Conservation (phyloP, 2,113 vertebrate species). For the Gila orcuttii region DNA sequence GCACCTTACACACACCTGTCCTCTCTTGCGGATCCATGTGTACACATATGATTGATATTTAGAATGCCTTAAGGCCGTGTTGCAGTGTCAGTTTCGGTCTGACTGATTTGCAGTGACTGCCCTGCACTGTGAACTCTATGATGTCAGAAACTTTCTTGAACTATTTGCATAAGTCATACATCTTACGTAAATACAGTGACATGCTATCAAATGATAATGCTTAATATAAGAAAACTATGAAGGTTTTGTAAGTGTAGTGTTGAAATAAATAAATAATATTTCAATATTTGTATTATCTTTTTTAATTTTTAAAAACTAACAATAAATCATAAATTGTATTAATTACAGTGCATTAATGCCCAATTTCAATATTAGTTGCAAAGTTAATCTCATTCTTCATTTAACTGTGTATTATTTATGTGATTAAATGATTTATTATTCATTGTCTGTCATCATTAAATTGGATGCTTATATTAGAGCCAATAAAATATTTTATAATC, state of each 20-base stretch:
- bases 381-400: neutral
- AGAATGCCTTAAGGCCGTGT: neutral
- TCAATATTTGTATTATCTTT: too few relatives aligned
- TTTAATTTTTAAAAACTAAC: too few relatives aligned
- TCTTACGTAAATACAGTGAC: neutral
- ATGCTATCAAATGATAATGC: neutral
- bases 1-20: constrained; percentile 34
- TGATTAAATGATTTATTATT: neutral
- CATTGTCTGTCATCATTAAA: too few relatives aligned
- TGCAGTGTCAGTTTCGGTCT: neutral
- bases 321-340: too few relatives aligned
- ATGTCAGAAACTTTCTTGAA: neutral
- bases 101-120: neutral
- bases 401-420: neutral
- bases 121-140: neutral
- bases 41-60: constrained; percentile 14
- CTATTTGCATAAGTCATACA: neutral
- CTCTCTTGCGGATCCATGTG: neutral
- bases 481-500: too few relatives aligned
- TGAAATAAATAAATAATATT: neutral
- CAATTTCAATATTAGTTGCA: neutral
- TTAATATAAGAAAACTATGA: neutral
- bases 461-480: too few relatives aligned
- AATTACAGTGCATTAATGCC: neutral
- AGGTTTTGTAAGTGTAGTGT: neutral